These are phyloP conservation scores for Megalopta genalis DNA, from an alignment of 1,140 invertebrate genomes.

Conservation along the genomic window DNA sequence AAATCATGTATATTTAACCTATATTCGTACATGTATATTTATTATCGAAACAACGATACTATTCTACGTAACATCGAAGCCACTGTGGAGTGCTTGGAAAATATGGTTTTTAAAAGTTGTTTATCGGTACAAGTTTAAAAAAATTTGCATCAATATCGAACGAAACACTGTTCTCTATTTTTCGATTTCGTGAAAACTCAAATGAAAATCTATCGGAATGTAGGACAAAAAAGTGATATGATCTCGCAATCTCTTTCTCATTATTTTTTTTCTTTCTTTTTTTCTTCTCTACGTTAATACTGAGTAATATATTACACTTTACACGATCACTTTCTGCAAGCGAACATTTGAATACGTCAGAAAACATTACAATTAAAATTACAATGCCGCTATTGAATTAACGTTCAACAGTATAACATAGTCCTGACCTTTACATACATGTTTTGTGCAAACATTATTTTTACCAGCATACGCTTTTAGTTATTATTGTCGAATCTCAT, in stretches of 20 bases:
- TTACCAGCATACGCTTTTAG: not conserved
- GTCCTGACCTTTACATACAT: slow-evolving; percentile 1
- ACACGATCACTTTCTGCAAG: slow-evolving; percentile 61
- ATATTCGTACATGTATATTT: not conserved
- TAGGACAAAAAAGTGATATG: slow-evolving; percentile 67
- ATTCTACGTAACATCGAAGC: slow-evolving; percentile 18
- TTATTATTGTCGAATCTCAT: slow-evolving; percentile 11
- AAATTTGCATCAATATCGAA: not conserved
- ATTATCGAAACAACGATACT: slow-evolving; percentile 27
- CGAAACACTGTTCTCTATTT: not conserved
- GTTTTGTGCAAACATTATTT: slow-evolving; percentile 1
- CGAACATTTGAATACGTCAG: slow-evolving; percentile 52
- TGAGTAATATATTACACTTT: slow-evolving; percentile 78
- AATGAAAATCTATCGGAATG: slow-evolving; percentile 72
- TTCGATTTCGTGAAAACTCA: not conserved
- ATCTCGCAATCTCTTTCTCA: slow-evolving; percentile 44
- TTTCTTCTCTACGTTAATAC: slow-evolving; percentile 74
- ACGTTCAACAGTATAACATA: slow-evolving; percentile 32
- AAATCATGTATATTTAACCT: slow-evolving; percentile 11
- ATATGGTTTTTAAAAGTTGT: not conserved
- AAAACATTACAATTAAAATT: slow-evolving; percentile 45
- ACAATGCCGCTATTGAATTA: slow-evolving; percentile 41
- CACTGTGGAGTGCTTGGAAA: slow-evolving; percentile 3
- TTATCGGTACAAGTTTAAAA: not conserved
- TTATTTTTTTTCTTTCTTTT: slow-evolving; percentile 56